Evolutionary conservation across 2,888 invertebrate species (phyloP), one percentile per base, ranked within the genome.

Genomic region (Hyposoter didymator): DNA sequence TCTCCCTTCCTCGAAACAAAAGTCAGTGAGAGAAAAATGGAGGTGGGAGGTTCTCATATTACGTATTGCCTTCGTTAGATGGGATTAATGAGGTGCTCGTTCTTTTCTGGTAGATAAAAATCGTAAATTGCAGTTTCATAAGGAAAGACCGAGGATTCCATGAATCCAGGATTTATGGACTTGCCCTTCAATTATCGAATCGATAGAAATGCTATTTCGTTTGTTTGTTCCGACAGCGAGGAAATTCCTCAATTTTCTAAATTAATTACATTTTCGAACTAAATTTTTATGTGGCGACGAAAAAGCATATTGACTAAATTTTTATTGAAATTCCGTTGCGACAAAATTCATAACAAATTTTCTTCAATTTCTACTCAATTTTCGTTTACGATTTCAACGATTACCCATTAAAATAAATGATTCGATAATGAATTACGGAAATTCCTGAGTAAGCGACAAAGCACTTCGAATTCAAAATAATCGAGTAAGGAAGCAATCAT

Each of bases 41-140:
- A 72, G 17, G 52, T 43, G 49, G 52, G n/a, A 74, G 28, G 12
- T 32, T n/a, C 22, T 32, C 70, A 47, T 22, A 75, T 82, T 85
- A 82, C 78, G 75, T 82, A 72, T 79, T 69, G 78, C 62, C 59
- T 82, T 85, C 82, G 75, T 82, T 85, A 82, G 64, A 17, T 39
- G 12, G 39, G 28, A 72, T 72, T 72, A 85, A 85, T 47, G 73
- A 80, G 75, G 22, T 14, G 47, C 70, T 76, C 35, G 8, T 35
- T 79, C 12, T 69, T 74, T 43, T 72, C 64, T 52, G n/a, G 35
- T 32, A 45, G 28, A 72, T 72, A 82, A 82, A 73, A 66, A 59
- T 66, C 32, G 52, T 78, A 69, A 82, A 75, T 69, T 75, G 55
- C n/a, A 62, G 47, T 82, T 39, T 17, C 43, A 3, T 6, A 19